Conservation (phyloP, 2,113 vertebrate genomes). For the Tapirus terrestris region DNA sequence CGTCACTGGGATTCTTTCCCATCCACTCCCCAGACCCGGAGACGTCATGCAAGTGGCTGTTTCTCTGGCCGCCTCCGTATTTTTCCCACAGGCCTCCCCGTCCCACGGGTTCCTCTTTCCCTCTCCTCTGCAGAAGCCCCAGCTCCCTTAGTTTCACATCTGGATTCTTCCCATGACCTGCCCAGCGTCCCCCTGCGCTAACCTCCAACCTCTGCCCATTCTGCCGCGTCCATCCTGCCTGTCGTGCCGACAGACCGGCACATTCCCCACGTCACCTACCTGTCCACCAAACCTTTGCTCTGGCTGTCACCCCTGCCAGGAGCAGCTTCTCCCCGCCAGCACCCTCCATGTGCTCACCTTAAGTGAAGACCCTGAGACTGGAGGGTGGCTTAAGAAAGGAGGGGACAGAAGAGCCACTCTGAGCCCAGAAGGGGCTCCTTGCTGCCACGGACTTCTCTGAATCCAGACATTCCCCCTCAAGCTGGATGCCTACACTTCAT, state of each 20-base stretch:
- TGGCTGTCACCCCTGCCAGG: too few species aligned
- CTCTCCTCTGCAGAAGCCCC: background rate
- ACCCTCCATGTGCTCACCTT: background rate
- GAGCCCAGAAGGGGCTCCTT: background rate
- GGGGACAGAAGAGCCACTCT: too few species aligned
- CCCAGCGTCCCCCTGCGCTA: background rate
- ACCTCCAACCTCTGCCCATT: background rate
- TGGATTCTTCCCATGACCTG: background rate
- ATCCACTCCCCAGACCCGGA: background rate
- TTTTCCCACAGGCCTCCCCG: rapidly evolving
- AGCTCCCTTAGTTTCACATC: background rate
- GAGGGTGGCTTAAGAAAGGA: background rate
- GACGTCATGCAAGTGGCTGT: background rate
- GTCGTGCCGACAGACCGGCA: background rate
- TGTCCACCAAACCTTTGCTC: too few species aligned
- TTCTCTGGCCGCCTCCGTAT: background rate
- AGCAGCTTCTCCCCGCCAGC: background rate
- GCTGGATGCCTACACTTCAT: rapidly evolving
- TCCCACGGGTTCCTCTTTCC: background rate
- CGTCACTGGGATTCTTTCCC: background rate
- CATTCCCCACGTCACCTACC: rapidly evolving
- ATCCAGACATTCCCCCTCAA: background rate
- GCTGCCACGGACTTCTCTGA: background rate
- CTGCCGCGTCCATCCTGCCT: background rate
- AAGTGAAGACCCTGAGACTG: background rate